Base-by-base conservation (phyloP, 2,888 invertebrate genomes). In the Tetranychus truncatus region DNA sequence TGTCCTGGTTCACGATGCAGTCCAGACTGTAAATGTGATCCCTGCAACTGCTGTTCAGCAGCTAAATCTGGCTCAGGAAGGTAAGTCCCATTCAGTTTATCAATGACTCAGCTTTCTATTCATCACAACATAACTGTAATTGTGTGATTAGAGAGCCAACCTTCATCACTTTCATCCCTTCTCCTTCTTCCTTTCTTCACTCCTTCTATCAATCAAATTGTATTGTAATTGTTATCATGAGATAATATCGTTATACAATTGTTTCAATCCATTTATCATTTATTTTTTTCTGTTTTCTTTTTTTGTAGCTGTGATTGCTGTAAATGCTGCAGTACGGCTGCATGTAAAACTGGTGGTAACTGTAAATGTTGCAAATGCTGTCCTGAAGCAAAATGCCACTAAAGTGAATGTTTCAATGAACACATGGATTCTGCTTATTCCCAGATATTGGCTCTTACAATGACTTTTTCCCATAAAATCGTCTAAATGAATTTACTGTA, bases 11-110 rank as follows among this genome's bases (percentile, higher is more conserved):
- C 67, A 21, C 45, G 45, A 21, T 71, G 71, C 34, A 34, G 74
- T 71, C 69, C 74, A 11, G 46, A 34, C 20, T 66, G 69, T 66
- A 20, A 24, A 6, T 74, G 74, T 69, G 45, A 69, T 74, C 74
- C 67, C 6, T 65, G 65, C 67, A 15, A 18, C 8, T 69, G 74
- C 8, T 69, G 74, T 34, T n/a, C n/a, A n/a, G 24, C 65, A 15
- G 69, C 34, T 66, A 74, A 46, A 24, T n/a, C 45, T 11, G 55
- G 74, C 8, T 15, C 15, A 1, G 45, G 71, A 11, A 21, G 74
- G 71, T 74, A 20, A 55, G 18, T 3, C 20, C 24, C 45, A 34
- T 20, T 9, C 1, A 20, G 5, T 20, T 7, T 55, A 55, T 55
- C 55, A 55, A 6, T 55, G 15, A 55, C 6, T 34, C 34, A 34